These are phyloP conservation scores for Rhogogaster chlorosoma DNA, from an alignment of 2,888 invertebrate species.

Conservation along the genomic window DNA sequence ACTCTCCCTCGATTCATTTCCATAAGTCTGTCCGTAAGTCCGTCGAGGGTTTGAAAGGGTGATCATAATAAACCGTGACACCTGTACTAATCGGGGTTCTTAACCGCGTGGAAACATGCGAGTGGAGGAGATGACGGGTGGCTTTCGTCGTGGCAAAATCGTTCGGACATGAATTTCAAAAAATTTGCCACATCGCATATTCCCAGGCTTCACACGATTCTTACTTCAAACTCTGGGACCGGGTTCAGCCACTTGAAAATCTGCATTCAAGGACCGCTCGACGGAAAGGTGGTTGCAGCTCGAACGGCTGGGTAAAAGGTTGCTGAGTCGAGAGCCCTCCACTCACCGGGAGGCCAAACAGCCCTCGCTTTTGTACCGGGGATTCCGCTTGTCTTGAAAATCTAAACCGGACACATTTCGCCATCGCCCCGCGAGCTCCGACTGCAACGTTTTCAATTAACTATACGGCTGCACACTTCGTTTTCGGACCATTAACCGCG, in stretches of 20 bases:
- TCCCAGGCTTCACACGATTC: not conserved
- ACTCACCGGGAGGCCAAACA: constrained; percentile 40
- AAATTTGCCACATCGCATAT: not conserved
- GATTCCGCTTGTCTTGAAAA: constrained; percentile 11
- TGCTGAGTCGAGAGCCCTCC: constrained; percentile 50
- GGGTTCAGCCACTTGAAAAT: constrained; percentile 35
- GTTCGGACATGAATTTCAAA: not conserved
- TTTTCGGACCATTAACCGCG: too few relatives aligned
- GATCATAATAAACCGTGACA: constrained; percentile 32
- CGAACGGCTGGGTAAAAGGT: constrained; percentile 61
- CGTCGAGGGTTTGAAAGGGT: constrained; percentile 19
- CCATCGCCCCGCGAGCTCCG: not conserved
- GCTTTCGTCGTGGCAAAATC: not conserved
- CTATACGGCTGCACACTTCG: not conserved
- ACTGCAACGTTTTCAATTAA: not conserved
- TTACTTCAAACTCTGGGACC: not conserved
- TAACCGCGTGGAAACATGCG: not conserved
- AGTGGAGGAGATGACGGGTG: not conserved
- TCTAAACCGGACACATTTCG: not conserved
- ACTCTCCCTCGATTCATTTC: constrained; percentile 41
- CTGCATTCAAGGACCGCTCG: constrained; percentile 33
- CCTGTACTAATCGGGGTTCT: not conserved
- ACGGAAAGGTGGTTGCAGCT: constrained; percentile 54
- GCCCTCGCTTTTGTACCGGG: constrained; percentile 22
- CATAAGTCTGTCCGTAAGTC: constrained; percentile 42